phyloP scores from a whole-genome alignment of 2,888 invertebrate genomes.

The Macrosoma leucophasiata region DNA sequence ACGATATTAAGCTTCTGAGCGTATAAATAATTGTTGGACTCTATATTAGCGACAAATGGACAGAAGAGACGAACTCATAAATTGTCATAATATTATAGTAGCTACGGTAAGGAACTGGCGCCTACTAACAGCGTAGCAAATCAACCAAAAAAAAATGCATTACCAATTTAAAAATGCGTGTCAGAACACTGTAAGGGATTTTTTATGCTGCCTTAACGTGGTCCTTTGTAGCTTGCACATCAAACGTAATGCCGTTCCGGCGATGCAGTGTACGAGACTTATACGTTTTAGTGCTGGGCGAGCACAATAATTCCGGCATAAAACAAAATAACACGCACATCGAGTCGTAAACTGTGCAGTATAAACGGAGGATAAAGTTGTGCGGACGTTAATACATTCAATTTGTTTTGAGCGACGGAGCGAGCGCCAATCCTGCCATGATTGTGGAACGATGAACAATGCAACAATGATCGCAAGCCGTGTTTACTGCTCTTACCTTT shows the following conservation, averaged over 20 bases:
- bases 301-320: slow-evolving; percentile 41
- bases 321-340: slow-evolving; percentile 53
- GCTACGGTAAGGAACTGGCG: too few relatives aligned
- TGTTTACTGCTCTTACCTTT: too few relatives aligned
- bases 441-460: slow-evolving; percentile 51
- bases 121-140: too few relatives aligned
- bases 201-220: slow-evolving; percentile 17
- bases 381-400: slow-evolving; percentile 52
- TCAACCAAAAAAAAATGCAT: too few relatives aligned
- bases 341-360: slow-evolving; percentile 46
- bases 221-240: slow-evolving; percentile 19
- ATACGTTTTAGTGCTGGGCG: slow-evolving; percentile 24
- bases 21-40: too few relatives aligned
- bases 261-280: slow-evolving; percentile 20
- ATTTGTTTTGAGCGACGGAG: slow-evolving; percentile 51
- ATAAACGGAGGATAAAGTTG: slow-evolving; percentile 46
- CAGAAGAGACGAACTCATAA: too few relatives aligned
- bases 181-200: slow-evolving; percentile 12
- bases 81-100: too few relatives aligned
- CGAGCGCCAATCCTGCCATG: slow-evolving; percentile 37
- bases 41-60: too few relatives aligned
- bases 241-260: slow-evolving; percentile 22
- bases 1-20: too few relatives aligned
- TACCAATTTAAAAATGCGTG: too few relatives aligned
- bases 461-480: slow-evolving; percentile 51